Evolutionary conservation across 2,797 vertebrate genomes (phyloP), one percentile per base, ranked within the genome.

Genomic region (Todus mexicanus): DNA sequence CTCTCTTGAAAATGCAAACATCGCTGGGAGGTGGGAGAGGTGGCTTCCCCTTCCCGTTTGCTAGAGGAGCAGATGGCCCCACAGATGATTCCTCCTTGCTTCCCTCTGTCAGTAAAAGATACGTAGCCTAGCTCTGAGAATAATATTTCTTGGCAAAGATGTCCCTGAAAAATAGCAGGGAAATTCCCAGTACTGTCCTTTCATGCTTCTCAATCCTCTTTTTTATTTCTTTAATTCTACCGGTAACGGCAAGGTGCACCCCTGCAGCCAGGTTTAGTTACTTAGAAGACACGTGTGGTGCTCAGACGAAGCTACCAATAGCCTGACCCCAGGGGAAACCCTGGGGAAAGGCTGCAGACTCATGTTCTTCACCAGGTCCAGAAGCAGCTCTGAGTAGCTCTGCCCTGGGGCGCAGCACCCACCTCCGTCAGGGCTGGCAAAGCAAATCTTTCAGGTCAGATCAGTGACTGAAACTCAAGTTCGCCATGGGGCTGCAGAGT

Each of bases 31-130:
- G 72, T 92, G 89, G 73, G 82, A 95, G 71, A 90, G 83, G 73
- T 92, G 76, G 40, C 73, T 95, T 92, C 91, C 85, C 53, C 50
- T 91, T 96, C 73, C 82, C 15, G 0, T 88, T 89, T 71, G 66
- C 82, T 84, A 7, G 60, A 63, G 76, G 26, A 95, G 51, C 95
- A 96, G 93, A 94, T 89, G 93, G 94, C 16, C 51, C 66, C 70
- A 57, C 92, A 95, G 95, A 87, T 90, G 87, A 90, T 70, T 78
- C 66, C 68, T 88, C 56, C 60, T 84, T 92, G 42, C 70, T 95
- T 94, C 84, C 70, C 91, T 95, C 93, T 93, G 77, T 95, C 17
- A 14, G 70, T 86, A 84, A 83, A 91, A 88, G 89, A 78, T 51
- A 56, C 0, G 3, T 33, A 94, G 60, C 59, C n/a, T 78, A 56